Evolutionary conservation across 1,140 invertebrate species (phyloP), one percentile per base, ranked within the genome.

Genomic region (Pseudomyrmex cubaensis): DNA sequence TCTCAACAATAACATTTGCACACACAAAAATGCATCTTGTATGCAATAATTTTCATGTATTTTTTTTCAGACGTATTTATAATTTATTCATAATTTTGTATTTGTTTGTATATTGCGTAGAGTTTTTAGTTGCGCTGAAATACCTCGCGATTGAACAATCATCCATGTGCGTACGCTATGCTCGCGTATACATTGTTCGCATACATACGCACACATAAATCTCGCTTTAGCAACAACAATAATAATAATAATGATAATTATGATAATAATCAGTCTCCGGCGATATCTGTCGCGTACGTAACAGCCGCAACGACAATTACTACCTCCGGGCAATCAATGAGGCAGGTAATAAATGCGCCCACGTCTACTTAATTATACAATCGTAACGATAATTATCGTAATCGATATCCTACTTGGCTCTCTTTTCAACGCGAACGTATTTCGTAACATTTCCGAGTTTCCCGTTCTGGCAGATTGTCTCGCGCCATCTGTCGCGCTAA

Each of bases 281-380:
- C 44, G 20, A 54, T 56, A 17, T 25, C 17, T 54, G 25, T 52
- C 25, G 67, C 12, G 77, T 44, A 62, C 61, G 77, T 62, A 63
- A 85, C 67, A 15, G 56, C 52, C 76, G 74, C 61, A 85, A 74
- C 67, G 85, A 56, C 84, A 76, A 87, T 74, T 86, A 87, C 73
- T 70, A 44, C 76, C 35, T 35, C 5, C 35, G 35, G 59, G 57
- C 59, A 83, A 83, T 54, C 87, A 86, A 90, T 85, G 78, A 88
- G 78, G 83, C 84, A 74, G 85, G 85, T 89, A 89, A 76, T 91
- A 87, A 90, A 89, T 89, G 85, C 70, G 82, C 78, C 85, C 90
- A 87, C 50, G 76, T 89, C 82, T 90, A 89, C 69, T 89, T 91
- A 64, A 90, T 85, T 86, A 77, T 83, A 87, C 78, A 73, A 85